phyloP scores from a whole-genome alignment of 2,888 invertebrate genomes.

The Chymomyza amoena region DNA sequence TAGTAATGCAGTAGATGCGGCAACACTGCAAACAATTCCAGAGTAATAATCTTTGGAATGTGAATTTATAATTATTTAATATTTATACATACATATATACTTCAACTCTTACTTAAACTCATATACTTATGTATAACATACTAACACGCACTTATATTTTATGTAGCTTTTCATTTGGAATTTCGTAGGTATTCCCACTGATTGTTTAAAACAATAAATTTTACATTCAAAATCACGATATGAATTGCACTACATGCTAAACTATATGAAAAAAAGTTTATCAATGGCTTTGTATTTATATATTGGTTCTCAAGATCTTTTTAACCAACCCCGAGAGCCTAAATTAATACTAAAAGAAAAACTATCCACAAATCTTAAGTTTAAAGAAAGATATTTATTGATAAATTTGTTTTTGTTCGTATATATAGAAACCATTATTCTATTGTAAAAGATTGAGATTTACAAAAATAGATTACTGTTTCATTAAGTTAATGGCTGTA shows the following conservation, averaged over 20 bases:
- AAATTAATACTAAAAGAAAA: too few species aligned
- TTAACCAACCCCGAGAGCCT: too few species aligned
- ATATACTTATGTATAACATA: constrained; percentile 18
- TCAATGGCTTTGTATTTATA: too few species aligned
- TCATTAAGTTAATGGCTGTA: neutral
- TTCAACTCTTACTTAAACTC: constrained; percentile 14
- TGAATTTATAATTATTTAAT: neutral
- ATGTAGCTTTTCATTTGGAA: neutral
- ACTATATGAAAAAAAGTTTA: too few species aligned
- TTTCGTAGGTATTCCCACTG: neutral
- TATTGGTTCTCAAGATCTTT: too few species aligned
- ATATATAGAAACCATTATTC: neutral
- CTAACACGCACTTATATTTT: neutral
- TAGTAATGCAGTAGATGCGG: constrained; percentile 39
- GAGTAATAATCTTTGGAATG: constrained; percentile 65
- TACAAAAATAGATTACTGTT: neutral
- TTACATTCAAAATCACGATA: too few species aligned
- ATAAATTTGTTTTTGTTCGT: neutral
- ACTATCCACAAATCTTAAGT: neutral
- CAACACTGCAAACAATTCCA: constrained; percentile 76
- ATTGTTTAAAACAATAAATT: too few species aligned
- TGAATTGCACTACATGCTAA: too few species aligned
- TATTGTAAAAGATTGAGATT: neutral
- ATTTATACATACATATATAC: constrained; percentile 13
- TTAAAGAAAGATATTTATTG: neutral